Conservation (phyloP, 2,888 invertebrate genomes). For the Ichneumoninae sp. region DNA sequence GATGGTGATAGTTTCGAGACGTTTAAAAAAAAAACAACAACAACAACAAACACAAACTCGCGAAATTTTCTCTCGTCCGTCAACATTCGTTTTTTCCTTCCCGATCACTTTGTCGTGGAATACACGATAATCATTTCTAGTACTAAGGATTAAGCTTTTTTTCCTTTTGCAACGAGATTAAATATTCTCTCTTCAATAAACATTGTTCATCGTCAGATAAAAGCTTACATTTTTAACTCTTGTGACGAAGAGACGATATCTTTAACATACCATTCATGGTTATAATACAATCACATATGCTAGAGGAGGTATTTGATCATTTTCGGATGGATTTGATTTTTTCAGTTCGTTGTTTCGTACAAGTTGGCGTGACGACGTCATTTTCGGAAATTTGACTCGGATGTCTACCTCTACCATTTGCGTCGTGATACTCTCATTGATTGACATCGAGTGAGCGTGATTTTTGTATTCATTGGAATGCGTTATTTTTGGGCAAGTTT, state of each 20-base stretch:
- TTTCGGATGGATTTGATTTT: background rate
- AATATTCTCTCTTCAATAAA: background rate
- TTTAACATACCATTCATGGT: background rate
- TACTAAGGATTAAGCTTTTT: background rate
- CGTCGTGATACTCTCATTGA: background rate
- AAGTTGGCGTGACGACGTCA: background rate
- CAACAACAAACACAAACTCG: background rate
- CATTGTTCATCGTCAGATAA: too few relatives aligned
- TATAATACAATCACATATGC: background rate
- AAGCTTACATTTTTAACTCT: background rate
- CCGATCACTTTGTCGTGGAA: background rate
- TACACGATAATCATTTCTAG: background rate
- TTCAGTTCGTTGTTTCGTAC: background rate
- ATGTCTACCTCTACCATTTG: background rate
- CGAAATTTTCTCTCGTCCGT: background rate
- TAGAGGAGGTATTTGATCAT: background rate
- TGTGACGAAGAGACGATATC: background rate
- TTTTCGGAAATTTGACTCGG: slow-evolving; percentile 2
- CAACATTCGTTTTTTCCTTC: background rate
- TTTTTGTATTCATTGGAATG: background rate
- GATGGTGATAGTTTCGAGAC: slow-evolving; percentile 28
- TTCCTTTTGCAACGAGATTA: background rate
- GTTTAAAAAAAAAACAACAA: slow-evolving; percentile 12
- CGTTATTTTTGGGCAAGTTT: background rate
- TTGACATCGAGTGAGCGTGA: background rate